Evolutionary conservation across 1,140 invertebrate genomes (phyloP), one percentile per base, ranked within the genome.

Genomic region (Augochlora pura): DNA sequence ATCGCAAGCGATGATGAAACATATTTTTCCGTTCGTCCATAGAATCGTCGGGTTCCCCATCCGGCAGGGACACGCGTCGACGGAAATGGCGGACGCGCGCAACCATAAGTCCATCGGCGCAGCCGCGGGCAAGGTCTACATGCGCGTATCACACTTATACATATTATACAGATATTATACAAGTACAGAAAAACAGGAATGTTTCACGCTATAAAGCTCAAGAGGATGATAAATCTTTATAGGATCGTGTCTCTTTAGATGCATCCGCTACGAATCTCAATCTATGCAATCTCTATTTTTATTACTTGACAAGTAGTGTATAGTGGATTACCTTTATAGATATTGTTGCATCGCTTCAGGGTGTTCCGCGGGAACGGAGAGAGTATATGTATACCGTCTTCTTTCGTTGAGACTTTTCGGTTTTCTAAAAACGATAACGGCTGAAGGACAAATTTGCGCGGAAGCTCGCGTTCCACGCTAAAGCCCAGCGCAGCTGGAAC

Each of bases 221-320:
- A 77, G 64, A 85, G 80, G 52, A 87, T 52, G 49, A 52, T 52
- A 52, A 87, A 87, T 81, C 81, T 86, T 82, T 86, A 85, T 86
- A 85, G 84, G 54, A 63, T 59, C 57, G 81, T 86, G 87, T 89
- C 90, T 89, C 78, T 81, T 87, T 91, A 92, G 88, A 86, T 91
- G 90, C 90, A 92, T 92, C 89, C 88, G 89, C 88, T 91, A 88
- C 88, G 87, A 91, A 89, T 92, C 89, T 91, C 90, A 89, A 91
- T 92, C 90, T 91, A 91, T 92, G 91, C 91, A 92, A 93, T 92
- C 85, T 88, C 91, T 93, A 93, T 93, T 93, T 93, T 93, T 93
- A 92, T 92, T 93, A 93, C 91, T 93, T 86, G 85, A 91, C 82
- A 83, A 77, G 82, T 89, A 88, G 87, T 79, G 86, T 80, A 86